Base-by-base conservation (phyloP, 1,140 invertebrate genomes). In the Drosophila trapezifrons region DNA sequence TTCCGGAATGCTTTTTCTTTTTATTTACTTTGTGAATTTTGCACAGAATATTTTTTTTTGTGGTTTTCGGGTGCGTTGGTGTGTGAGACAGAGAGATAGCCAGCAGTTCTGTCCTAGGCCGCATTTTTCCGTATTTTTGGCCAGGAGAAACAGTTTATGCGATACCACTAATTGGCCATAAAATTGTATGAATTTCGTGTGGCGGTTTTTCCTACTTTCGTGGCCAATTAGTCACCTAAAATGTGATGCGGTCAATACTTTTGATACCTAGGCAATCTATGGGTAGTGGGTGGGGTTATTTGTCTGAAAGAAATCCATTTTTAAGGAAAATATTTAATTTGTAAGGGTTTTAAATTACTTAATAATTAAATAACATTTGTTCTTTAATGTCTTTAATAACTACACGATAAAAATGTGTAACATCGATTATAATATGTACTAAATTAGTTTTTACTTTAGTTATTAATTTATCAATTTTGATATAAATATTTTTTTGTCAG, bases 101-200 rank as follows among this genome's bases (percentile, higher is more conserved):
- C 6, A 29, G 27, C n/a, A n/a, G n/a, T 35, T 18, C 43, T 29
- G 35, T 38, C 4, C 49, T 70, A 71, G 67, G 51, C 67, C 65
- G 17, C 10, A 66, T 67, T 69, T 58, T 43, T 13, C 3, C 22
- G n/a, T 37, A 46, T 32, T 58, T 47, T 45, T 46, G 32, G 37
- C 27, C 35, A 47, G 27, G 3, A 32, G 52, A 71, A 58, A 27
- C 66, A 72, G 69, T 71, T 72, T 72, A 72, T 72, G 52, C 38
- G 65, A 71, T 49, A 35, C 69, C 69, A 72, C 66, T 72, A 72
- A 72, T 72, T 72, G 69, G 69, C 66, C 69, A 72, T 72, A 71
- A 72, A 72, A 71, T 71, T 71, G 42, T 58, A 72, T 72, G 47
- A 72, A 72, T 71, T 71, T 71, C 43, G 58, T 58, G 69, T 49